Base-by-base conservation (phyloP, 2,888 invertebrate species). In the Limenitis camilla region DNA sequence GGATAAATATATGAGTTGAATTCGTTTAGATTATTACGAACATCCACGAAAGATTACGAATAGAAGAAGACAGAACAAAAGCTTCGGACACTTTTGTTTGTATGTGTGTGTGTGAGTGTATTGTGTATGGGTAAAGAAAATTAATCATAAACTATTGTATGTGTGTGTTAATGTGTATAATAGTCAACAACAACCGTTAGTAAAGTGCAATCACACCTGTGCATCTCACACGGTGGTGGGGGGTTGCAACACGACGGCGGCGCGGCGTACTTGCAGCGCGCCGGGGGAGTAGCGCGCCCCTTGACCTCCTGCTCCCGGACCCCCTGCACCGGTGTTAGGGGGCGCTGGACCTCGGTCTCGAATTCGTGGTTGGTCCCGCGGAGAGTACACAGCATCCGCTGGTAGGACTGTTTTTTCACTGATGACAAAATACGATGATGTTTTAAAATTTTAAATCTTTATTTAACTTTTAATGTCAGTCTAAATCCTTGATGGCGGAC, bases 211-310 rank as follows among this genome's bases (percentile, higher is more conserved):
- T 52, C 59, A 57, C 58, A 52, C 66, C 62, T 63, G 67, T 65
- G 67, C 64, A 61, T 59, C 57, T 65, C 67, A 67, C 63, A 68
- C 68, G 65, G 68, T 69, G 61, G 69, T 95, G 81, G 95, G 95
- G 71, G 95, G 93, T 89, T 95, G 95, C 84, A 95, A 88, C 69
- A 95, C 94, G 89, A 94, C 94, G 78, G 95, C 94, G 74, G 95
- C 95, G 83, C 94, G 92, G 88, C 95, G 94, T 89, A 95, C 65
- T 61, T 64, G 63, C 76, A 82, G 91, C 94, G 92, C 86, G 92
- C 93, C 88, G 90, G 95, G 72, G 91, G 94, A 77, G 91, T 91
- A 76, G 81, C 90, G 79, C 81, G 88, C 92, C 47, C 91, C 91
- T 88, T 91, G 91, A 71, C 92, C 92, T 71, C 91, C 92, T 91